Evolutionary conservation across 2,113 vertebrate genomes (phyloP).

Genomic region (Oriolus oriolus): DNA sequence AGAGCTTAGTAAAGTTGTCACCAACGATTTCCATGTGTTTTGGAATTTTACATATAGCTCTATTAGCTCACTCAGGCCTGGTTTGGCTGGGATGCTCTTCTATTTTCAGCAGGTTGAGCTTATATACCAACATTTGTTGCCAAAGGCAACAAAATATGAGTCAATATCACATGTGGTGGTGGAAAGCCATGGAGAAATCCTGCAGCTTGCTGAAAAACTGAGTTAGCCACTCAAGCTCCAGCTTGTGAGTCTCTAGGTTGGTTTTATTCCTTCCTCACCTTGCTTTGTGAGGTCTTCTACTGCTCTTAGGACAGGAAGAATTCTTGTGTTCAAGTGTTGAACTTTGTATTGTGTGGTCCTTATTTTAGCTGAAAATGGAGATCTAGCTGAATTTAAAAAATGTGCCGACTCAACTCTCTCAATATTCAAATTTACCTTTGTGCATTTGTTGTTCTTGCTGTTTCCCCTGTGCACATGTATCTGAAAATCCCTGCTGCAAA

Average conservation of each 20-base stretch:
- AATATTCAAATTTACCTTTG: neutral
- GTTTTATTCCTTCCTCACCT: neutral
- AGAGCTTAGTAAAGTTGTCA: neutral
- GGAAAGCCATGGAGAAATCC: neutral
- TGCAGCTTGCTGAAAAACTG: neutral
- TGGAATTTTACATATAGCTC: neutral
- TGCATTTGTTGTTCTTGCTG: neutral
- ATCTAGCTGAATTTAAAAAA: neutral
- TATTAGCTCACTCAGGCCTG: neutral
- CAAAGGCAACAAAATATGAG: conserved; percentile 34
- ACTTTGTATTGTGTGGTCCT: neutral
- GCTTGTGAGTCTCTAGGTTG: neutral
- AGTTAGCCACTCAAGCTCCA: neutral
- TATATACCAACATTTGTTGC: neutral
- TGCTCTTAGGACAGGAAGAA: neutral
- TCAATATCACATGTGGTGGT: neutral
- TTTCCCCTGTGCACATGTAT: neutral
- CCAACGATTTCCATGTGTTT: neutral
- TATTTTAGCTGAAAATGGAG: neutral
- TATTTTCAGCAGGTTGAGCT: conserved; percentile 32
- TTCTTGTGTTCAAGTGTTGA: neutral
- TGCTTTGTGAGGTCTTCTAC: neutral
- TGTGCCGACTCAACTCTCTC: neutral
- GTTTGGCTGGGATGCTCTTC: neutral
- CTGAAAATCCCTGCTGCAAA: neutral